A percentile compares a stretch with the other conserved stretches of the same genome.
phyloP scores from a whole-genome alignment of 2,797 vertebrate genomes.

The Pelochelys cantorii region DNA sequence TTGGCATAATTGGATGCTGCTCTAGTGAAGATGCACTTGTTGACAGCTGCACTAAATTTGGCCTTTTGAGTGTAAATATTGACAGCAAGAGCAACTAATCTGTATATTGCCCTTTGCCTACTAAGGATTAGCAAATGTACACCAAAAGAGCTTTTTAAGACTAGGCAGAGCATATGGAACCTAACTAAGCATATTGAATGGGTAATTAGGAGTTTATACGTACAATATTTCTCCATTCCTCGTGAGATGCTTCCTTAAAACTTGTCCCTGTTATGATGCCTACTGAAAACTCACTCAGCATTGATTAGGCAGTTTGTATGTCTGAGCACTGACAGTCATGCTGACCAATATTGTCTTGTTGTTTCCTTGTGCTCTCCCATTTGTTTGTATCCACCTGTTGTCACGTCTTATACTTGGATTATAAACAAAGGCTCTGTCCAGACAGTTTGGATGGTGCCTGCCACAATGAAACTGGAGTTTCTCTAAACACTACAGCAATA shows the following conservation, averaged over 20 bases:
- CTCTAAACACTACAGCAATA: neutral
- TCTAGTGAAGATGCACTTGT: neutral
- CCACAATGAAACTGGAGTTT: too few relatives aligned
- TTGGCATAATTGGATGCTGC: neutral
- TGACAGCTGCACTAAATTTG: neutral
- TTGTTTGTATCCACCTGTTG: neutral
- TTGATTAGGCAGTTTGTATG: neutral
- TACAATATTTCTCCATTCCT: neutral
- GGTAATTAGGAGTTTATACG: neutral
- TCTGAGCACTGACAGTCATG: neutral
- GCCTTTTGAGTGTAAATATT: neutral
- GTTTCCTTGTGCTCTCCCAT: neutral
- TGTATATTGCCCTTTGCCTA: neutral
- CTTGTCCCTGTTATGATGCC: neutral
- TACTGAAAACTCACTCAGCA: neutral
- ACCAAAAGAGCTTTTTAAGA: neutral
- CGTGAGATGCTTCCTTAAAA: rapidly evolving
- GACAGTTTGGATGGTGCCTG: too few relatives aligned
- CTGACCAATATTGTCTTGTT: neutral
- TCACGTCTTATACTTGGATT: neutral
- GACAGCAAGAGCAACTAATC: neutral
- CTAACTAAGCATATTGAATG: neutral
- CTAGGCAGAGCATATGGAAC: rapidly evolving
- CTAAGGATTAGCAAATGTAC: rapidly evolving
- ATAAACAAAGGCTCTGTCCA: neutral